Evolutionary conservation across 2,797 vertebrate species (phyloP).

Genomic region (Pangasius mekongensis): DNA sequence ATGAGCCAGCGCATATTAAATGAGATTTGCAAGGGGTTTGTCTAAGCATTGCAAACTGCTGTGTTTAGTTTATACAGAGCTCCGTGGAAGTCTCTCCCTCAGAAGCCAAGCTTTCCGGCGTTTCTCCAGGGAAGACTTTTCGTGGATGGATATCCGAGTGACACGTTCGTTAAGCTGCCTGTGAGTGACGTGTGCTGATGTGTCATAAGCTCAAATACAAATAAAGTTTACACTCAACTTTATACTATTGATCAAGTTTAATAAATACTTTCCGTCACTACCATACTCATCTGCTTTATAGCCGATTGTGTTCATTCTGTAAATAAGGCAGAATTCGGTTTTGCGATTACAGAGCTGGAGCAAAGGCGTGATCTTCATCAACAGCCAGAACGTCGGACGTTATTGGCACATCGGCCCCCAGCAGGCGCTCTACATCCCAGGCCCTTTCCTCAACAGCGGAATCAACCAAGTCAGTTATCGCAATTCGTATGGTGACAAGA

Average conservation of each 20-base stretch:
- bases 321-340: not conserved
- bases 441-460: conserved; percentile 84
- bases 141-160: conserved; percentile 80
- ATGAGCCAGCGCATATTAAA: not conserved
- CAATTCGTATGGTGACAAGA: not conserved
- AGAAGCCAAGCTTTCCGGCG: conserved; percentile 79
- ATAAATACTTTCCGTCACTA: not conserved
- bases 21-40: not conserved
- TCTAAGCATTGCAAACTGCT: not conserved
- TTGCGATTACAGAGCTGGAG: conserved; percentile 84
- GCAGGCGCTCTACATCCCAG: conserved; percentile 90
- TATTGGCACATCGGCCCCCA: conserved; percentile 96
- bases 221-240: not conserved
- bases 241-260: not conserved
- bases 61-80: conserved; percentile 74
- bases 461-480: conserved; percentile 82
- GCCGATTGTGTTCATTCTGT: not conserved
- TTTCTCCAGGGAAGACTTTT: conserved; percentile 87
- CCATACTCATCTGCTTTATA: not conserved
- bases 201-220: not conserved
- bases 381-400: conserved; percentile 88
- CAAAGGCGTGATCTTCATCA: conserved; percentile 92
- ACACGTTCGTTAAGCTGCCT: conserved; percentile 89
- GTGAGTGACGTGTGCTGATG: conserved; percentile 67
- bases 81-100: conserved; percentile 78